A percentile compares a stretch with the other conserved stretches of the same genome.
phyloP scores from a whole-genome alignment of 2,797 vertebrate genomes.

The Phrynocephalus vlangalii region DNA sequence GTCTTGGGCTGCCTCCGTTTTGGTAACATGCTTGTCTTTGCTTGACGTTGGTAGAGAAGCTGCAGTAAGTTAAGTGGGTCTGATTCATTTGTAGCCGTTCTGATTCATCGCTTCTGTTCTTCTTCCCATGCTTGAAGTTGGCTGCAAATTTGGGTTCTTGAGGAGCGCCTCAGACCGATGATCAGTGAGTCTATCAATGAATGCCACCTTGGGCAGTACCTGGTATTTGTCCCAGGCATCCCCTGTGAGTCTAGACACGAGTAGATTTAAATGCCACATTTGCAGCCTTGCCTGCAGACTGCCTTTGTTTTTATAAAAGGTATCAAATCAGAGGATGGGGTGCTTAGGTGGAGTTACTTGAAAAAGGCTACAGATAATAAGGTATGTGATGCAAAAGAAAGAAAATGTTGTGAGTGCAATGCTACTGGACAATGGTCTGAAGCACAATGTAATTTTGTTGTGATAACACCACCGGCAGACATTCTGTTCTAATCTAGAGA shows the following conservation, averaged over 20 bases:
- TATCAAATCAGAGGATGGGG: not conserved
- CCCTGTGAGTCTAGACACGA: not conserved
- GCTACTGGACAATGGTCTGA: slow-evolving; percentile 13
- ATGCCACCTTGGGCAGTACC: slow-evolving; percentile 15
- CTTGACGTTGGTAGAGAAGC: not conserved
- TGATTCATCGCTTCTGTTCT: slow-evolving; percentile 10
- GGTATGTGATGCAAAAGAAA: not conserved
- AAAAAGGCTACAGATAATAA: not conserved
- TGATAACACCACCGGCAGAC: not conserved
- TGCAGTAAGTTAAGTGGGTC: slow-evolving; percentile 13
- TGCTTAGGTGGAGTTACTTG: not conserved
- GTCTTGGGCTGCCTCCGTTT: no score
- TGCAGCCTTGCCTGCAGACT: not conserved
- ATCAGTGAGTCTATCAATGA: slow-evolving; percentile 13
- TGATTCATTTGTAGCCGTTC: slow-evolving; percentile 5
- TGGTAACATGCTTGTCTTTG: not conserved
- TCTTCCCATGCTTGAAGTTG: slow-evolving; percentile 26
- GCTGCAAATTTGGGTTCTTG: slow-evolving; percentile 39
- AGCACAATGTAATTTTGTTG: not conserved
- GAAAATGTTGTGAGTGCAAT: not conserved
- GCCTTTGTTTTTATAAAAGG: slow-evolving; percentile 10
- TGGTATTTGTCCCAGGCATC: slow-evolving; percentile 27
- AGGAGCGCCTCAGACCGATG: slow-evolving; percentile 41
- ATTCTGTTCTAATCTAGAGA: slow-evolving; percentile 27
- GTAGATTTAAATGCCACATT: slow-evolving; percentile 28